A percentile compares a stretch with the other conserved stretches of the same genome.
These are phyloP conservation scores for Rhynchophorus ferrugineus DNA, from an alignment of 1,140 invertebrate species.

Conservation along the genomic window DNA sequence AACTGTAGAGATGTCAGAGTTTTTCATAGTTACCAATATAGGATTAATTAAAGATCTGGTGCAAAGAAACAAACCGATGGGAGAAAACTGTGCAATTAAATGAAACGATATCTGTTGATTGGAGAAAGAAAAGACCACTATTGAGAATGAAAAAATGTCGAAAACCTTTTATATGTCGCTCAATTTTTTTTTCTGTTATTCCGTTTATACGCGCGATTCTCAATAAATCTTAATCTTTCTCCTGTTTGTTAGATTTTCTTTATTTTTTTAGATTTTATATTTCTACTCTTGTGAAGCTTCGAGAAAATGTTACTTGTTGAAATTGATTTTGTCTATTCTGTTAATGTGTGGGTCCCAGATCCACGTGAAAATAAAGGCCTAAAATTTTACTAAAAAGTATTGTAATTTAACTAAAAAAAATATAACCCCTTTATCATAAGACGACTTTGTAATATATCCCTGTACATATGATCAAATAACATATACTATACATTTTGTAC, in stretches of 20 bases:
- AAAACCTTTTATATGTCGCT: too few species aligned
- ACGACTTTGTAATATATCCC: conserved; percentile 9
- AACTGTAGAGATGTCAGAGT: neutral
- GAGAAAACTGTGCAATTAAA: neutral
- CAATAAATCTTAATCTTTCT: too few species aligned
- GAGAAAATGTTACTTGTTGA: neutral
- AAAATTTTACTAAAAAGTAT: conserved; percentile 15
- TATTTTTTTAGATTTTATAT: neutral
- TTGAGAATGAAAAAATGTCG: too few species aligned
- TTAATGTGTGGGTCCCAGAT: neutral
- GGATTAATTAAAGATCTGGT: neutral
- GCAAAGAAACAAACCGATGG: conserved; percentile 2
- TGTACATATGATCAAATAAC: conserved; percentile 18
- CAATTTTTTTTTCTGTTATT: too few species aligned
- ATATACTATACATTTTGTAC: conserved; percentile 18
- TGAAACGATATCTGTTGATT: neutral
- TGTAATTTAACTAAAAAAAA: conserved; percentile 12
- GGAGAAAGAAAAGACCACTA: neutral
- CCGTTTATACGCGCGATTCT: too few species aligned
- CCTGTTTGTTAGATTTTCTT: neutral
- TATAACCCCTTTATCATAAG: conserved; percentile 11
- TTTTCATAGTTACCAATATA: conserved; percentile 9
- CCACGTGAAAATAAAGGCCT: conserved; percentile 20
- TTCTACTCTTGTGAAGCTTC: neutral
- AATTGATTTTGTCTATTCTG: neutral